These are phyloP conservation scores for Dasypus novemcinctus DNA, from an alignment of 2,113 vertebrate species.

Conservation along the genomic window DNA sequence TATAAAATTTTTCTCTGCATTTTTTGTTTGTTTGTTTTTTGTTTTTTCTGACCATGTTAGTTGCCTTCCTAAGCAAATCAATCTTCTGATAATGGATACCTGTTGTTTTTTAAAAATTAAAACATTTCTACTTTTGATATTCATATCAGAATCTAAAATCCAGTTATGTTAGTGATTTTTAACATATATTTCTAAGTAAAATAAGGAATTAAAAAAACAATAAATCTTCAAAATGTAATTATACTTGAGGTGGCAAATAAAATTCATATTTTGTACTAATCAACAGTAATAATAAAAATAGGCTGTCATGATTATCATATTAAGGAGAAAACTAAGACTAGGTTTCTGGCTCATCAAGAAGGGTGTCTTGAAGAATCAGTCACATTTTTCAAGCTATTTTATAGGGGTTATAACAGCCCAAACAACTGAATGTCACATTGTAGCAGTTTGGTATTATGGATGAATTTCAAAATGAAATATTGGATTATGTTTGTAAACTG, in stretches of 20 bases:
- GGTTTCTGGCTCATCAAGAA: neutral
- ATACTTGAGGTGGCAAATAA: neutral
- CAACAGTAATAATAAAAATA: neutral
- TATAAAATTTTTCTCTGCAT: neutral
- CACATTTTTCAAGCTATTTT: neutral
- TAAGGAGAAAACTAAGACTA: neutral
- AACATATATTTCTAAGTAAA: neutral
- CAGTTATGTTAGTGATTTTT: neutral
- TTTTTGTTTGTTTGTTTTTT: neutral
- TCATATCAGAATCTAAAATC: neutral
- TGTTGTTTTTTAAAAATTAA: neutral
- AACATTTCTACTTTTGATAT: conserved; percentile 8
- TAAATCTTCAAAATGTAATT: neutral
- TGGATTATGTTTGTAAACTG: too few relatives aligned
- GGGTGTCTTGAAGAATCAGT: neutral
- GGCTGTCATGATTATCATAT: neutral
- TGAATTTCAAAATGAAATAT: too few relatives aligned
- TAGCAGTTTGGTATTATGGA: too few relatives aligned
- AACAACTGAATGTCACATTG: neutral
- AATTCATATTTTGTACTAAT: neutral
- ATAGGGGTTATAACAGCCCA: neutral
- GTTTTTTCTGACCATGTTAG: neutral
- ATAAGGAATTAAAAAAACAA: neutral
- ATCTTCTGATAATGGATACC: neutral
- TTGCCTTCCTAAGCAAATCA: neutral